Evolutionary conservation across 1,140 invertebrate genomes (phyloP).

Genomic region (Anagrus nilaparvatae): DNA sequence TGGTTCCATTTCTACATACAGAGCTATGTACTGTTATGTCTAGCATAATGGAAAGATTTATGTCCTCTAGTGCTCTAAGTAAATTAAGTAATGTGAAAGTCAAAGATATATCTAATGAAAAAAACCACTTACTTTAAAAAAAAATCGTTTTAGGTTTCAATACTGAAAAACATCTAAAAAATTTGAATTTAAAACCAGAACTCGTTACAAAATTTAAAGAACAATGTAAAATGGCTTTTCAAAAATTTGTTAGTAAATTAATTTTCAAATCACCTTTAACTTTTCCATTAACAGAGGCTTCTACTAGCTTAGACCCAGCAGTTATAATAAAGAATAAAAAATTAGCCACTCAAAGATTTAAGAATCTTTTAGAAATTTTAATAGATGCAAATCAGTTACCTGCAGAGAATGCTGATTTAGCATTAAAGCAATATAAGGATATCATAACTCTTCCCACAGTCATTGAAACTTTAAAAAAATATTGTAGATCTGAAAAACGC

Average conservation of each 20-base stretch:
- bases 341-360: background rate
- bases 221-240: slow-evolving; percentile 3
- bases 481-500: background rate
- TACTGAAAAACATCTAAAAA: slow-evolving; percentile 11
- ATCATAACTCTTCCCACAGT: background rate
- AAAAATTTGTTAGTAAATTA: slow-evolving; percentile 10
- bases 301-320: slow-evolving; percentile 1
- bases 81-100: slow-evolving; percentile 9
- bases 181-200: slow-evolving; percentile 3
- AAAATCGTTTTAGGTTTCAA: slow-evolving; percentile 10
- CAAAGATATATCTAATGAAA: slow-evolving; percentile 11
- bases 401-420: background rate
- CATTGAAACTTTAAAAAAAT: slow-evolving; percentile 1
- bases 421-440: background rate
- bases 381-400: background rate
- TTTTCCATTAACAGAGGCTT: slow-evolving; percentile 3
- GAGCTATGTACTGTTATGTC: background rate
- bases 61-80: slow-evolving; percentile 6
- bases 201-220: background rate
- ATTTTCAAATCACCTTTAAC: background rate
- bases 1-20: slow-evolving; percentile 16
- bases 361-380: background rate
- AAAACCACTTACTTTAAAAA: slow-evolving; percentile 7
- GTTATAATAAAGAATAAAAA: background rate
- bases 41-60: slow-evolving; percentile 12